Percentiles rank a stretch among this genome's conserved stretches.
These are phyloP conservation scores for Wasmannia auropunctata DNA, from an alignment of 1,140 invertebrate genomes.

Conservation along the genomic window DNA sequence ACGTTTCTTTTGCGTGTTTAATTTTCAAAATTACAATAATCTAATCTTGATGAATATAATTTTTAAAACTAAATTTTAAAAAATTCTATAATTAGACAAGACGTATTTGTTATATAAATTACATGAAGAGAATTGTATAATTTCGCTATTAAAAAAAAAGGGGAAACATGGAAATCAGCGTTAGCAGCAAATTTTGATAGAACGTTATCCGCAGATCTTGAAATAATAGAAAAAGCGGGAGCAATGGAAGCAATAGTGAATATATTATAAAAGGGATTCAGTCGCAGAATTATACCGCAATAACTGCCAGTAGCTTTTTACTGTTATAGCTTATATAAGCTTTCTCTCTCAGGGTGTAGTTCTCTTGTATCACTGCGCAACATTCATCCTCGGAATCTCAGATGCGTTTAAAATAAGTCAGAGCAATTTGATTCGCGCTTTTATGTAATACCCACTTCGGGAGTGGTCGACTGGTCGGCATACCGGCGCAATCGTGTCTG, in stretches of 20 bases:
- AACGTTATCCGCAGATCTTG: not conserved
- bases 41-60: not conserved
- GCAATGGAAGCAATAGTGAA: constrained; percentile 28
- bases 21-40: not conserved
- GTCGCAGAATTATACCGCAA: constrained; percentile 11
- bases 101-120: not conserved
- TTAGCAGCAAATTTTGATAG: constrained; percentile 5
- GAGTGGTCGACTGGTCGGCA: not conserved
- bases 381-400: not conserved
- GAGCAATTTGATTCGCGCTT: constrained; percentile 65
- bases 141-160: not conserved
- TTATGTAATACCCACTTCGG: constrained; percentile 60
- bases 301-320: constrained; percentile 43
- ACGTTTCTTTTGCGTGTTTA: not conserved
- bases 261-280: constrained; percentile 33
- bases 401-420: constrained; percentile 19
- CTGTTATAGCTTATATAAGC: constrained; percentile 28
- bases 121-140: not conserved
- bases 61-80: not conserved
- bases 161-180: not conserved
- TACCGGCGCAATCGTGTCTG: constrained; percentile 61
- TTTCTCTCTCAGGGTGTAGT: not conserved
- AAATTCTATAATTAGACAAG: not conserved
- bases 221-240: constrained; percentile 19
- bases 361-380: not conserved